These are phyloP conservation scores for Lucilia sericata DNA, from an alignment of 1,140 invertebrate genomes.

Conservation along the genomic window DNA sequence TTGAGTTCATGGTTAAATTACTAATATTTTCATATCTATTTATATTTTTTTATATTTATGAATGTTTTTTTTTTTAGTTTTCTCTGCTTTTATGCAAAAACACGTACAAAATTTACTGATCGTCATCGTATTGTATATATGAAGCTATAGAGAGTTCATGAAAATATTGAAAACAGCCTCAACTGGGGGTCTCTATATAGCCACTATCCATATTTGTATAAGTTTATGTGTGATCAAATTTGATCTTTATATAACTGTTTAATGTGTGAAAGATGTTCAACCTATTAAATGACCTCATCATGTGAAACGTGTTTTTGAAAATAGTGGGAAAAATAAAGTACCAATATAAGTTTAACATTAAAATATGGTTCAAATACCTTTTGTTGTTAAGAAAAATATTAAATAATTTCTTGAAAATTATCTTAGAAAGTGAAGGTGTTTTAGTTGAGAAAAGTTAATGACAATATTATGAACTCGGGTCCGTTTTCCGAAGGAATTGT, in stretches of 20 bases:
- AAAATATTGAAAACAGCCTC: background rate
- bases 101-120: slow-evolving; percentile 7
- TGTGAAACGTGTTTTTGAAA: background rate
- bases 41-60: background rate
- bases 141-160: too few relatives aligned
- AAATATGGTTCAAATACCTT: too few relatives aligned
- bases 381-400: too few relatives aligned
- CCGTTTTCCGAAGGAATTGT: too few relatives aligned
- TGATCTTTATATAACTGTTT: background rate
- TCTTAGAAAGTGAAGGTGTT: too few relatives aligned
- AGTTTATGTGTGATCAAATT: background rate
- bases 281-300: slow-evolving; percentile 1
- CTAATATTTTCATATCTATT: slow-evolving; percentile 13
- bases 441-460: too few relatives aligned
- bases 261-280: background rate
- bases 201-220: background rate
- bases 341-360: too few relatives aligned
- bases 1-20: slow-evolving; percentile 16
- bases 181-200: background rate
- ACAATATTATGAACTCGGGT: too few relatives aligned
- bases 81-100: slow-evolving; percentile 17
- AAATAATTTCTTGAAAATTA: too few relatives aligned
- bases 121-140: background rate
- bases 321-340: background rate
- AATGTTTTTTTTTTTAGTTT: too few relatives aligned